Base-by-base conservation (phyloP, 1,140 invertebrate species). In the Monochamus saltuarius region DNA sequence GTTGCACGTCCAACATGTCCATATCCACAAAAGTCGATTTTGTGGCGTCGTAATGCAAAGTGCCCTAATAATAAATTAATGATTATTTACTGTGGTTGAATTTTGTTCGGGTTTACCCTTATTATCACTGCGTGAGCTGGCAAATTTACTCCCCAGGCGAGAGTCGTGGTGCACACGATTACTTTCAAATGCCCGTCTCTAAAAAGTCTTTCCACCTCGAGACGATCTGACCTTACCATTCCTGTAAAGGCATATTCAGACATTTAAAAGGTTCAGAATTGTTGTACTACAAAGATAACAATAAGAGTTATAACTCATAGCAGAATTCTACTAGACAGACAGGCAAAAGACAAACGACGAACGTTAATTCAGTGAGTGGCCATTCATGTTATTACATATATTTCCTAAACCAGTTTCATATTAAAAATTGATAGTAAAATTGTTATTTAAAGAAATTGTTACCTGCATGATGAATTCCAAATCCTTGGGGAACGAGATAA, bases 91-190 rank as follows among this genome's bases (percentile, higher is more conserved):
- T 17, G 7, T 46, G 10, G 1, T 17, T 17, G 43, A 7, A 10
- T 16, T 10, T 40, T 43, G 13, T 58, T 7, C 11, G 36, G 39
- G 68, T 62, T 74, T 80, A 92, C 91, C 77, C 91, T 90, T 65
- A 99, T 99, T 47, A 99, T 89, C 59, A 99, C 97, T 54, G 93
- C 95, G 79, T 98, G 95, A 0, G 97, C 97, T 0, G 97, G 97
- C 62, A 99, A 81, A 81, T 99, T 99, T 0, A 99, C 97, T 67
- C 98, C 98, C 98, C 98, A 99, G 19, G 98, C 98, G 8, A 99
- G 80, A 0, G 98, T 99, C 0, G 97, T 92, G 0, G 98, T 99
- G 78, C 97, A 99, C 8, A 97, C 91, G 0, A 99, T 79, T 4
- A 98, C 94, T 74, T 94, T 94, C 38, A 99, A 90, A 54, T 89